Conservation (phyloP, 2,113 vertebrate genomes). For the Vicugna pacos region DNA sequence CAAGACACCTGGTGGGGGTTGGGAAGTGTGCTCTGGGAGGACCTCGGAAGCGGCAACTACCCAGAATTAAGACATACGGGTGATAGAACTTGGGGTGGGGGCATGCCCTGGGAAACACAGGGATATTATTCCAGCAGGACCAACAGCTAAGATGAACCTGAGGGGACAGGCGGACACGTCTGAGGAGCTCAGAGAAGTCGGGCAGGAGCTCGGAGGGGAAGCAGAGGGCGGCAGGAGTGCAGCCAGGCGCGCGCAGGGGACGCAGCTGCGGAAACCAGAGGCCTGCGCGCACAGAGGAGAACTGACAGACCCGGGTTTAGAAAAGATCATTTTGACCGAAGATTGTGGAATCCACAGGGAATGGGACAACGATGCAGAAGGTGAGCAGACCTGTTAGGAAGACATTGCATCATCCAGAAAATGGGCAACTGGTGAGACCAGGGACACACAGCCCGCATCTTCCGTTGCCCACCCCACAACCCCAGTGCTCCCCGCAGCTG, state of each 20-base stretch:
- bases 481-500: too few species aligned
- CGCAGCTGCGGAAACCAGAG: neutral
- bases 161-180: neutral
- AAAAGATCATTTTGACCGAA: neutral
- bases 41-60: neutral
- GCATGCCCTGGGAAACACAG: neutral
- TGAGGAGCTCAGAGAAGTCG: neutral
- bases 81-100: neutral
- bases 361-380: neutral
- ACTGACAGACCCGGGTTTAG: neutral
- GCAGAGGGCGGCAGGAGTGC: neutral
- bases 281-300: neutral
- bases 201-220: neutral
- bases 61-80: neutral
- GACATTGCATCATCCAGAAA: neutral
- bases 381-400: neutral
- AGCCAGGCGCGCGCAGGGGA: accelerated
- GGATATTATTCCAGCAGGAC: neutral
- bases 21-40: neutral
- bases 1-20: neutral
- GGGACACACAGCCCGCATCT: neutral
- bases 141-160: neutral
- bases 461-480: neutral
- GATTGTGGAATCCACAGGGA: accelerated
- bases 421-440: neutral